Conservation (phyloP, 2,797 vertebrate genomes). For the Chloroceryle inda region DNA sequence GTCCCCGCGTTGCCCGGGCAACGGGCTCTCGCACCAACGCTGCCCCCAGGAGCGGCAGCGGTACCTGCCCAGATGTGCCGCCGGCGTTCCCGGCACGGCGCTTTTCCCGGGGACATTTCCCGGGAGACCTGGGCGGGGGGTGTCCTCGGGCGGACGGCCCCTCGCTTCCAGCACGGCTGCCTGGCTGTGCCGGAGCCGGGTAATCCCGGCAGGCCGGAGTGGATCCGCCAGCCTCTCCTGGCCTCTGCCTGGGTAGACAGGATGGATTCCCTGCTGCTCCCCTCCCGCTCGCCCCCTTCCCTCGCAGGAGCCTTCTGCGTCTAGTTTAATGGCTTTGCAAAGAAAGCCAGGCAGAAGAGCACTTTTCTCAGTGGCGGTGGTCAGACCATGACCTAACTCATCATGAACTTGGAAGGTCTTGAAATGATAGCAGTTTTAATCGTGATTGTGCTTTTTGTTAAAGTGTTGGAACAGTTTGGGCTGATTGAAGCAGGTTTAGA, state of each 20-base stretch:
- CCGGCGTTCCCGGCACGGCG: not conserved
- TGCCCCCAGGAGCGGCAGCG: not conserved
- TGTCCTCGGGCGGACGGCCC: not conserved
- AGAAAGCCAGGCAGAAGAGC: conserved; percentile 77
- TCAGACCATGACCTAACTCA: conserved; percentile 88
- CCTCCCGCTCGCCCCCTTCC: conserved; percentile 75
- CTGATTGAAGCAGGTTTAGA: conserved; percentile 91
- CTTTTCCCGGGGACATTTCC: not conserved
- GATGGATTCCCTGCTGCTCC: conserved; percentile 44
- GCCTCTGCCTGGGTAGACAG: conserved; percentile 61
- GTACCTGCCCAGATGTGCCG: not conserved
- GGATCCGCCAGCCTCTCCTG: conserved; percentile 68
- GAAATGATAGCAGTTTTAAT: conserved; percentile 97
- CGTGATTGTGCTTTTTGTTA: conserved; percentile 95
- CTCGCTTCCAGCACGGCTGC: conserved; percentile 44
- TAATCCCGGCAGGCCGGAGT: not conserved
- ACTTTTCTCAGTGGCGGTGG: conserved; percentile 78
- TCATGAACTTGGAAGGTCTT: conserved; percentile 97
- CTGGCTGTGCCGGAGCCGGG: conserved; percentile 42
- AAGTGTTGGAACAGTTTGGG: conserved; percentile 97
- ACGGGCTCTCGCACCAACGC: not conserved
- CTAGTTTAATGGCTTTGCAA: conserved; percentile 87
- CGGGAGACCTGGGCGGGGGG: not conserved
- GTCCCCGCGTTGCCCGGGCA: not conserved
- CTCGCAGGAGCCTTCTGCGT: conserved; percentile 81